Evolutionary conservation across 2,113 vertebrate genomes (phyloP).

Genomic region (Arvicanthis niloticus): DNA sequence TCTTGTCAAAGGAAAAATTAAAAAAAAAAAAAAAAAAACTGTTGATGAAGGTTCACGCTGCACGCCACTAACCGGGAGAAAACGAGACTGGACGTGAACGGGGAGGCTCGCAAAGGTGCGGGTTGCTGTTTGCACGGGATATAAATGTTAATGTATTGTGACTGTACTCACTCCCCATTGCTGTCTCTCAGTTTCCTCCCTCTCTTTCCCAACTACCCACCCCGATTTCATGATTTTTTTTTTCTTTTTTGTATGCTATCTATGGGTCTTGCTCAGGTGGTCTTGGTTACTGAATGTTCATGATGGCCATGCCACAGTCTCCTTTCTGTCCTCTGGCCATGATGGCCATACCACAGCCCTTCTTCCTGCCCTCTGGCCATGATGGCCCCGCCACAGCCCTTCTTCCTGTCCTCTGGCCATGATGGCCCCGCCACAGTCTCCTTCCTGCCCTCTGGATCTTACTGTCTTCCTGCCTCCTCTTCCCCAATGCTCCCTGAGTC

Average conservation of each 20-base stretch:
- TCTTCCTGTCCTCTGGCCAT: too few species aligned
- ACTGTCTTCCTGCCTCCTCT: neutral
- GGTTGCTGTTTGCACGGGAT: conserved; percentile 31
- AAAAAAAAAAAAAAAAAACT: neutral
- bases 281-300: fast-evolving
- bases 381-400: too few species aligned
- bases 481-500: neutral
- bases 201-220: neutral
- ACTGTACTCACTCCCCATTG: neutral
- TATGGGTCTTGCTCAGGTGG: neutral
- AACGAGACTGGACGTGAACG: conserved; percentile 7
- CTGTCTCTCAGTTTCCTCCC: too few species aligned
- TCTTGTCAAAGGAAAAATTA: conserved; percentile 18
- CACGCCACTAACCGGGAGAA: neutral
- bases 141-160: neutral
- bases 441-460: neutral
- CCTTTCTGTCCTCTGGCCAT: neutral
- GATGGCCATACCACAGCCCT: too few species aligned
- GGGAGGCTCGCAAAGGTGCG: neutral
- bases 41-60: neutral
- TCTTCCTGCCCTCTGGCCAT: neutral
- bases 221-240: neutral
- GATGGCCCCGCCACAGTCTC: neutral
- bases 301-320: neutral
- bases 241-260: neutral